Percentiles rank a stretch among this genome's conserved stretches.
These are phyloP conservation scores for Cololabis saira DNA, from an alignment of 2,113 vertebrate species.

Conservation along the genomic window DNA sequence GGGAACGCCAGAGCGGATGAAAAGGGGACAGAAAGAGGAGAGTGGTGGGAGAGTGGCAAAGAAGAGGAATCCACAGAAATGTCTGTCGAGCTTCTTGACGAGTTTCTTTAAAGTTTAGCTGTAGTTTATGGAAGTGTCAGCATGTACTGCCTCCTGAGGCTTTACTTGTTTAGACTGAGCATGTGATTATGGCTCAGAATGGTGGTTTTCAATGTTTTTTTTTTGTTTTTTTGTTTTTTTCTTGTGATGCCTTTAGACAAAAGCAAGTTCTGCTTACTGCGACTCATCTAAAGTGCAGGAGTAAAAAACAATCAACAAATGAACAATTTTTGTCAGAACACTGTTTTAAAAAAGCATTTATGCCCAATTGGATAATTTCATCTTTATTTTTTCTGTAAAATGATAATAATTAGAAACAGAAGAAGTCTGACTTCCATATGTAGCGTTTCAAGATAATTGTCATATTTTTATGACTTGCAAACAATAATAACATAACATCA, in stretches of 20 bases:
- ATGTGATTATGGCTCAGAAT: conserved; percentile 16
- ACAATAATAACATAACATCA: no score
- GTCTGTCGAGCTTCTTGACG: conserved; percentile 50
- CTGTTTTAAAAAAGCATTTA: no score
- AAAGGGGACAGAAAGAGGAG: conserved; percentile 32
- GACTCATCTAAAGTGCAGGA: background rate
- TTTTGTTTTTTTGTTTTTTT: background rate
- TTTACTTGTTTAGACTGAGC: conserved; percentile 9
- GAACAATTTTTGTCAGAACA: no score
- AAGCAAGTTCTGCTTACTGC: background rate
- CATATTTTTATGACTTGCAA: no score
- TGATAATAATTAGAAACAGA: no score
- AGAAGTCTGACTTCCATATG: no score
- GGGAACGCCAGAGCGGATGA: conserved; percentile 63
- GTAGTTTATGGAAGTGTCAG: conserved; percentile 35
- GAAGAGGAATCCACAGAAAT: conserved; percentile 52
- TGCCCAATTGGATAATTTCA: no score
- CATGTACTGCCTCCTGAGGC: background rate
- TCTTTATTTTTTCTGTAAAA: no score
- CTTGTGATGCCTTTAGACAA: background rate
- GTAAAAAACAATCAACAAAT: no score
- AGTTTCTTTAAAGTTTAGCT: conserved; percentile 50
- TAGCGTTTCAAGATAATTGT: no score
- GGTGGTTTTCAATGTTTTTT: background rate
- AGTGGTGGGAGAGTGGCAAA: conserved; percentile 36